phyloP scores from a whole-genome alignment of 2,888 invertebrate species.

The Aelia acuminata region DNA sequence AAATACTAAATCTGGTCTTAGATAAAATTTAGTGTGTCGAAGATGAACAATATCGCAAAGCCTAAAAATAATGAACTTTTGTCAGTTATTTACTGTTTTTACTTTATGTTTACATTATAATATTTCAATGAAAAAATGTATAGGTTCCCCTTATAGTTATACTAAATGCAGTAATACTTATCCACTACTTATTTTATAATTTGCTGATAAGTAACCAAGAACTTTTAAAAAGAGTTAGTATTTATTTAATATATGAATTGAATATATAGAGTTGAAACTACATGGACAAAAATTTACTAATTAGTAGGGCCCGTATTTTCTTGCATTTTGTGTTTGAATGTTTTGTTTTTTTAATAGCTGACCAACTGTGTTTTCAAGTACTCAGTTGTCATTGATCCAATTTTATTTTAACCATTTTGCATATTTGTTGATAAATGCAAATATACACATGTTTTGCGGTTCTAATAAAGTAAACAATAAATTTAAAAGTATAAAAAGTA shows the following conservation, averaged over 20 bases:
- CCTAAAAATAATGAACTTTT: conserved; percentile 67
- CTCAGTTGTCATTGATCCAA: too few relatives aligned
- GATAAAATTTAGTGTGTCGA: conserved; percentile 84
- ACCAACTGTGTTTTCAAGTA: too few relatives aligned
- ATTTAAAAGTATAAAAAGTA: too few relatives aligned
- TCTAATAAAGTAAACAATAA: too few relatives aligned
- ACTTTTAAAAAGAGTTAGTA: not conserved
- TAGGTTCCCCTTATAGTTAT: not conserved
- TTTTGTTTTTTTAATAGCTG: too few relatives aligned
- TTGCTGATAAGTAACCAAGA: not conserved
- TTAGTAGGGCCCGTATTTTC: too few relatives aligned
- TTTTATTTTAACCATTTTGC: too few relatives aligned
- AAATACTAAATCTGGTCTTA: conserved; percentile 84
- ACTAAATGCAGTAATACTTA: not conserved
- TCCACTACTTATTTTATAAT: not conserved
- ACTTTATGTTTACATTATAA: not conserved
- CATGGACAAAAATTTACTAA: too few relatives aligned
- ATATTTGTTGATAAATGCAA: too few relatives aligned
- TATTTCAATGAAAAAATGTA: not conserved
- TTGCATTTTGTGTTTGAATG: too few relatives aligned
- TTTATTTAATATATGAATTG: not conserved
- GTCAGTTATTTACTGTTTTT: not conserved
- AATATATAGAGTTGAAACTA: not conserved
- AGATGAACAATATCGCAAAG: conserved; percentile 89
- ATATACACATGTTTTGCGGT: too few relatives aligned